Base-by-base conservation (phyloP, 64 coral and sea anemone genomes). In the Actinia equina region DNA sequence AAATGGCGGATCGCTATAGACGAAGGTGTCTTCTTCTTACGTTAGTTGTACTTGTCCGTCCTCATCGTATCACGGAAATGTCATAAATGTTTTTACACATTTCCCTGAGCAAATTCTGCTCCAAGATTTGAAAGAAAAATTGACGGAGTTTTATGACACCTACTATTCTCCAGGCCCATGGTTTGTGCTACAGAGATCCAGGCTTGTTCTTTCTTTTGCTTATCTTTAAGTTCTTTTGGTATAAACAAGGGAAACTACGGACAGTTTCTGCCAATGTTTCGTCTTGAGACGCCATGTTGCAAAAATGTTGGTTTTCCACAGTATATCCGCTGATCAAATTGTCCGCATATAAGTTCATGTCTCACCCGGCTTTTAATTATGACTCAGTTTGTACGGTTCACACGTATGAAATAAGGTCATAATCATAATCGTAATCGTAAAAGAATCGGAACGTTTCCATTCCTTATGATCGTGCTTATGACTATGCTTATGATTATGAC, bases 121-220 rank as follows among this genome's bases (percentile, higher is more conserved):
- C 59, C 59, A 62, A 2, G 59, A 62, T 62, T 70, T 70, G 64
- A 70, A 70, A 70, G 20, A n/a, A 70, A 70, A 70, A 70, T 70
- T 26, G n/a, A 69, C n/a, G n/a, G 64, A 23, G n/a, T 22, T 69
- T 69, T 23, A 69, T 69, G 64, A 69, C 18, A 69, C 64, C 64
- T 69, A 69, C 64, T 20, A 69, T 69, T 69, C n/a, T 69, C 64
- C 19, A 69, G 64, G n/a, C 64, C 64, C 64, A 69, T 23, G 20
- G 64, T 70, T 26, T 70, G 20, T 70, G 64, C 64, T 25, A 70
- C 64, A n/a, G 64, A 70, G 64, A n/a, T 70, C 64, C 64, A 70
- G 64, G 64, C 88, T 82, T 65, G 30, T 84, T 83, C 59, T 52
- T 89, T 83, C 58, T 84, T 67, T 89, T 89, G 59, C 83, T 83